Evolutionary conservation across 2,113 vertebrate genomes (phyloP).

Genomic region (Epinephelus moara): DNA sequence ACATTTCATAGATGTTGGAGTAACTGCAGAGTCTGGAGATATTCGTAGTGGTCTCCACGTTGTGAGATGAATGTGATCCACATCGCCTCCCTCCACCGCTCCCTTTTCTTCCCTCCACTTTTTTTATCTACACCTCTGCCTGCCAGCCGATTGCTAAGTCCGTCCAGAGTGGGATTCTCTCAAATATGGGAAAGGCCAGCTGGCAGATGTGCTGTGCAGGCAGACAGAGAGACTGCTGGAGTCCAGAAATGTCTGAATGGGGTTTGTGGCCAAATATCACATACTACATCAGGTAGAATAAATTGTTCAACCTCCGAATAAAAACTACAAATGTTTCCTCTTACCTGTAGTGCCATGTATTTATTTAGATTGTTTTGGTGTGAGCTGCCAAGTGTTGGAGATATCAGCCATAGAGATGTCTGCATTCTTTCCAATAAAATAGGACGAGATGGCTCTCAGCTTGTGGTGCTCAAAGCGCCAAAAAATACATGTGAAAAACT

Average conservation of each 20-base stretch:
- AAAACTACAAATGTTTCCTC: no score
- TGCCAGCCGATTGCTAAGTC: slow-evolving; percentile 31
- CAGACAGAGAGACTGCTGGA: slow-evolving; percentile 1
- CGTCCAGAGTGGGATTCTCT: slow-evolving; percentile 15
- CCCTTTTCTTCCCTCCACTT: neutral
- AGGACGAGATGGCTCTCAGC: no score
- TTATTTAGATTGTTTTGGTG: no score
- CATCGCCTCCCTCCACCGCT: neutral
- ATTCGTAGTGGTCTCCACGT: neutral
- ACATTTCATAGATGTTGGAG: neutral
- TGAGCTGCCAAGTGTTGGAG: no score
- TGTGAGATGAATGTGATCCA: slow-evolving; percentile 5
- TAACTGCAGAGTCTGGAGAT: neutral
- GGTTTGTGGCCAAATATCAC: neutral
- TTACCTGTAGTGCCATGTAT: no score
- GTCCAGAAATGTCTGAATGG: slow-evolving; percentile 13
- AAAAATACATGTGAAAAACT: no score
- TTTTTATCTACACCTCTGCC: slow-evolving; percentile 22
- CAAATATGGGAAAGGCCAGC: slow-evolving; percentile 22
- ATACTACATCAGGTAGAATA: neutral
- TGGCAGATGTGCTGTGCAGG: slow-evolving; percentile 35
- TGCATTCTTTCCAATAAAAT: no score
- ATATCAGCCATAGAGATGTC: no score
- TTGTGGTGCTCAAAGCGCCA: no score
- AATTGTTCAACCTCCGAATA: no score